A percentile compares a stretch with the other conserved stretches of the same genome.
phyloP scores from a whole-genome alignment of 92 coral and sea anemone genomes.

The Chrysogorgia sp. region DNA sequence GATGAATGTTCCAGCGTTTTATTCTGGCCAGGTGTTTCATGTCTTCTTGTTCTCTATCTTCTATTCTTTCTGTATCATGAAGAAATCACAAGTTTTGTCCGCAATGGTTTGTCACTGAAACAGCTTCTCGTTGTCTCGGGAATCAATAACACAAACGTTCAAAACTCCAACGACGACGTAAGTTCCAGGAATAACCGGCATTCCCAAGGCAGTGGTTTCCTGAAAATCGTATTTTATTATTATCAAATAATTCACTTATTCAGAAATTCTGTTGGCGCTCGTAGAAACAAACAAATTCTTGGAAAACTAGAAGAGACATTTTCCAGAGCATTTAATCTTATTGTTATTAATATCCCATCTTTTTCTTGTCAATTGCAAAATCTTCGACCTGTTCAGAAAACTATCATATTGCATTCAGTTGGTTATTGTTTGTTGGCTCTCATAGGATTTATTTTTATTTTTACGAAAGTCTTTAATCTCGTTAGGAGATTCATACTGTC shows the following conservation, averaged over 20 bases:
- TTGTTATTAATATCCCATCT: background rate
- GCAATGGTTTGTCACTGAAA: background rate
- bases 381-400: slow-evolving; percentile 19
- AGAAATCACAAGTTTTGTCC: background rate
- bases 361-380: slow-evolving; percentile 15
- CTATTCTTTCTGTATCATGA: slow-evolving; percentile 27
- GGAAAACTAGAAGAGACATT: background rate
- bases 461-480: background rate
- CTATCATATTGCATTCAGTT: slow-evolving; percentile 8
- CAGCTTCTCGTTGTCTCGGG: background rate
- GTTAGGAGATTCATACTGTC: background rate
- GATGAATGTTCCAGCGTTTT: background rate
- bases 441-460: slow-evolving; percentile 5
- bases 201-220: slow-evolving; percentile 1
- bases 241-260: slow-evolving; percentile 25
- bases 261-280: slow-evolving; percentile 6
- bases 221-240: slow-evolving; percentile 28
- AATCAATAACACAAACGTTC: background rate
- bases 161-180: background rate
- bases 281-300: background rate
- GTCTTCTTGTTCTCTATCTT: background rate
- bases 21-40: background rate
- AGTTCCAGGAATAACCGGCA: background rate
- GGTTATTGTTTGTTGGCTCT: slow-evolving; percentile 29
- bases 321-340: slow-evolving; percentile 1